phyloP scores from a whole-genome alignment of 2,797 vertebrate genomes.

The Anomalospiza imberbis region DNA sequence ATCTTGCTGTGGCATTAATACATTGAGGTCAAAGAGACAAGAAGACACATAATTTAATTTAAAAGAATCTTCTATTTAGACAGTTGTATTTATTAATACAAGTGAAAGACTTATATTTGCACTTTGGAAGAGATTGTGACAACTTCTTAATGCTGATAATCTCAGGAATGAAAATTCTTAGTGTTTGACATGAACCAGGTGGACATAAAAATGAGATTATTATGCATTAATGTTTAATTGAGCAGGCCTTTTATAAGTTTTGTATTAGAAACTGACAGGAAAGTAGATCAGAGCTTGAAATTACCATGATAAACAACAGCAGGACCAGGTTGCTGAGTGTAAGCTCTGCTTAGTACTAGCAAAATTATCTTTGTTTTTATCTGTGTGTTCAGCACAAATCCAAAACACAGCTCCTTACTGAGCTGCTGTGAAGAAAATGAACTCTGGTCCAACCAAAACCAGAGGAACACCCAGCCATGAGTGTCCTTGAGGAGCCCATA shows the following conservation, averaged over 20 bases:
- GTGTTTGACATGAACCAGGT: neutral
- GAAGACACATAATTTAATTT: neutral
- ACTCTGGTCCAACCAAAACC: neutral
- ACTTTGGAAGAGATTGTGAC: neutral
- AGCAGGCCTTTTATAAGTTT: neutral
- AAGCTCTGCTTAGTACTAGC: neutral
- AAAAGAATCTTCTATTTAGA: neutral
- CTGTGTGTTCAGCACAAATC: neutral
- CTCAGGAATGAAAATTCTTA: neutral
- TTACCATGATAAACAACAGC: neutral
- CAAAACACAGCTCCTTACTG: neutral
- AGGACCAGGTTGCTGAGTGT: neutral
- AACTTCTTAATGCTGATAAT: neutral
- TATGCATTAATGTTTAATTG: neutral
- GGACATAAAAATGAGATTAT: neutral
- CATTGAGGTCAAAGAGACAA: neutral
- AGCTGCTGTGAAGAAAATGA: neutral
- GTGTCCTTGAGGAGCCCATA: neutral
- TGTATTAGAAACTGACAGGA: neutral
- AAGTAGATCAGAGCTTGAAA: neutral
- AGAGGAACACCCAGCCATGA: neutral
- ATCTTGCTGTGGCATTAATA: neutral
- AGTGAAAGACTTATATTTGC: neutral
- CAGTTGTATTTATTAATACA: neutral
- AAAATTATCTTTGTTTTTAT: neutral